A percentile compares a stretch with the other conserved stretches of the same genome.
Evolutionary conservation across 2,888 invertebrate genomes (phyloP).

Genomic region (Panzeria rudis): DNA sequence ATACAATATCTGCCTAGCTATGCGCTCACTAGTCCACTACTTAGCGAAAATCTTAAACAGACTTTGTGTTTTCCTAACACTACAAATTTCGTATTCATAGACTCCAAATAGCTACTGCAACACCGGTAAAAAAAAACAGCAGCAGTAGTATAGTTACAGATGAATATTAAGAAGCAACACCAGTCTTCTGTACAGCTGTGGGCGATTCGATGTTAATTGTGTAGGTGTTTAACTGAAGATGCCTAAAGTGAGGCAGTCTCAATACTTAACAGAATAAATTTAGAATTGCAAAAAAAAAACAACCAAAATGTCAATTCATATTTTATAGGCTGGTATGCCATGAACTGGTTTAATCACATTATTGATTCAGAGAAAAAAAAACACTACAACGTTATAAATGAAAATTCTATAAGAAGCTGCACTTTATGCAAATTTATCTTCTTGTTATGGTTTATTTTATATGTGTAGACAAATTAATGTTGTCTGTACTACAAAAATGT

Average conservation of each 20-base stretch:
- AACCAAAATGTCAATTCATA: conserved; percentile 16
- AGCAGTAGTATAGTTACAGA: conserved; percentile 43
- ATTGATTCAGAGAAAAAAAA: conserved; percentile 18
- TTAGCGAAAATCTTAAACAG: neutral
- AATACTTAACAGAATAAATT: conserved; percentile 26
- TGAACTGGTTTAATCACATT: conserved; percentile 65
- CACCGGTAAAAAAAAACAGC: neutral
- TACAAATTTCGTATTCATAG: neutral
- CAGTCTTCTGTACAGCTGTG: conserved; percentile 62
- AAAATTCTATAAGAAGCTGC: conserved; percentile 41
- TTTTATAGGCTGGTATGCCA: conserved; percentile 44
- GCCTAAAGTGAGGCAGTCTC: conserved; percentile 63
- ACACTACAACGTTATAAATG: neutral
- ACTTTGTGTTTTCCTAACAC: conserved; percentile 11
- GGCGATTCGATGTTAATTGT: conserved; percentile 68
- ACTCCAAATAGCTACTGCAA: conserved; percentile 49
- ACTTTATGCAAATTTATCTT: conserved; percentile 64
- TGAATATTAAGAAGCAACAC: conserved; percentile 61
- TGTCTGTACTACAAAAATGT: conserved; percentile 47
- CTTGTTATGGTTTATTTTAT: conserved; percentile 44
- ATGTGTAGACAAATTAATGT: conserved; percentile 60
- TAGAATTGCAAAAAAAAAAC: neutral
- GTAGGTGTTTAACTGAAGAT: conserved; percentile 70
- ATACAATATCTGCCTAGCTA: conserved; percentile 21
- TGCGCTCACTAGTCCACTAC: neutral